Evolutionary conservation across 1,140 invertebrate genomes (phyloP), one percentile per base, ranked within the genome.

Genomic region (Limonius californicus): DNA sequence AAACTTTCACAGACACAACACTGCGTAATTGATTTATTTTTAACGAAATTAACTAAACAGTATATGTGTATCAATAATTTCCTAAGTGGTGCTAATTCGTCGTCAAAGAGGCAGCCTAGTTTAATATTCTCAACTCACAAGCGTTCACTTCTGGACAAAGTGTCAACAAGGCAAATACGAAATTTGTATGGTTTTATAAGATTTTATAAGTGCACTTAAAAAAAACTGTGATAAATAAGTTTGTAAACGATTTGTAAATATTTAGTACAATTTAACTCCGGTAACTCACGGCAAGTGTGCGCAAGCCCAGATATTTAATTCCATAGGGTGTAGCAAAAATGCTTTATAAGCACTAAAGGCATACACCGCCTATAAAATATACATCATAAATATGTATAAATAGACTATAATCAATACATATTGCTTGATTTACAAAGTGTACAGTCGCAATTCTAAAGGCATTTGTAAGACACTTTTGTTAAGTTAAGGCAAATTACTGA

Each of bases 381-480:
- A 50, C 45, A 50, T 50, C 45, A 50, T 50, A 18, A 19, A 50
- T 50, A 50, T 50, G 45, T 19, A 50, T 50, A 19, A 19, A 50
- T 21, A 50, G 45, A 19, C 11, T 50, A 50, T 21, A 50, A 19
- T 50, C 15, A 21, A 50, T 50, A 50, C 3, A 50, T 50, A 50
- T 50, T 50, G 45, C 45, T 50, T 50, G 45, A 19, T 50, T 50
- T 39, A 39, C 35, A 50, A 18, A 50, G 45, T 50, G 45, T 50
- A 50, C 15, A 50, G 45, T 50, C 45, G 15, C 45, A 50, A 50
- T 19, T 50, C 16, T 50, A 50, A 50, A 50, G 45, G 45, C 45
- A 18, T 50, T 50, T 50, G 19, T 50, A 50, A 50, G 45, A 50
- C 45, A 50, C 45, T 50, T 50, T 50, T 8, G 16, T 50, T 7